These are phyloP conservation scores for Stigmatopora argus DNA, from an alignment of 2,113 vertebrate species.

Conservation along the genomic window DNA sequence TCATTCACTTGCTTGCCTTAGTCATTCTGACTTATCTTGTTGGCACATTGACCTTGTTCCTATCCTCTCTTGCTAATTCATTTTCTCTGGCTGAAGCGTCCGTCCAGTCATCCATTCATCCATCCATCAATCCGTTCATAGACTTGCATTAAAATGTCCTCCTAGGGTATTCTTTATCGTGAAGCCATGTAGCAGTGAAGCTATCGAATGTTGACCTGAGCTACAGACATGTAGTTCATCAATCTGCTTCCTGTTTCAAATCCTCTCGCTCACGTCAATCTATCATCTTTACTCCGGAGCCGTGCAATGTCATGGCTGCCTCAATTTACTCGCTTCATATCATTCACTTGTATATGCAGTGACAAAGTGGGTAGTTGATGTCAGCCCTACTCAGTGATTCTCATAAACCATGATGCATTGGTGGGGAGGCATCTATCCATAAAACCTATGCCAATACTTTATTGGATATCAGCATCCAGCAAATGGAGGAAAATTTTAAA, in stretches of 20 bases:
- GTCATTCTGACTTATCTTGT: slow-evolving; percentile 6
- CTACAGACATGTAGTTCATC: slow-evolving; percentile 11
- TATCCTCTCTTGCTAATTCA: slow-evolving; percentile 12
- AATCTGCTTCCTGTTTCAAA: slow-evolving; percentile 7
- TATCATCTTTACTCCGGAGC: slow-evolving; percentile 9
- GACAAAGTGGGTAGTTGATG: too few species aligned
- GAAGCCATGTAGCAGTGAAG: slow-evolving; percentile 17
- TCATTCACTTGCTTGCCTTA: slow-evolving; percentile 5
- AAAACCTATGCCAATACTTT: background rate
- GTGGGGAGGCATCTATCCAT: background rate
- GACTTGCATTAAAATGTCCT: slow-evolving; percentile 9
- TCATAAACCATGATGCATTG: background rate
- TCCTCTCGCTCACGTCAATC: slow-evolving; percentile 14
- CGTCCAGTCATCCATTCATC: slow-evolving; percentile 15
- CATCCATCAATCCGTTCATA: slow-evolving; percentile 7
- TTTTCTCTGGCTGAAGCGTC: slow-evolving; percentile 17
- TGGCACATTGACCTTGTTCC: slow-evolving; percentile 13
- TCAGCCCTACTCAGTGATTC: background rate
- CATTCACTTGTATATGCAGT: background rate
- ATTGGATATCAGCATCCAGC: background rate
- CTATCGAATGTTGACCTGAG: slow-evolving; percentile 35
- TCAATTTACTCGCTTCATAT: slow-evolving; percentile 21
- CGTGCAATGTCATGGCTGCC: background rate
- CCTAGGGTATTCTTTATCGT: slow-evolving; percentile 35
- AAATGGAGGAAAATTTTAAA: too few species aligned